phyloP scores from a whole-genome alignment of 2,113 vertebrate genomes.

The Loxodonta africana region DNA sequence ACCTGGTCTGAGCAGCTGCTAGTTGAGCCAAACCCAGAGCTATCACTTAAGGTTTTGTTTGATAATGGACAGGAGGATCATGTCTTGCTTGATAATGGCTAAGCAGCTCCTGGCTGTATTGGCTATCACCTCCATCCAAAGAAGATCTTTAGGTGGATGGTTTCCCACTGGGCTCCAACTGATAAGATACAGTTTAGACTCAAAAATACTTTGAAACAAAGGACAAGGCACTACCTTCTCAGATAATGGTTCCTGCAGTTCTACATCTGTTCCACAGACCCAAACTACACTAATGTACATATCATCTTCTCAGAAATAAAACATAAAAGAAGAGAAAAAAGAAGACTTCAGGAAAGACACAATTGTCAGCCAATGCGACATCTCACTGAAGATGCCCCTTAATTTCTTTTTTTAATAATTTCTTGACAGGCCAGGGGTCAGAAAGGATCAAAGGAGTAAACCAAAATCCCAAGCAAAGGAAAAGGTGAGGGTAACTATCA shows the following conservation, averaged over 20 bases:
- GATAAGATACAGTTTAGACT: constrained; percentile 27
- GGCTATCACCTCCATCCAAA: not conserved
- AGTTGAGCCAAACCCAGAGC: no score
- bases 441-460: constrained; percentile 34
- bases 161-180: not conserved
- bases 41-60: no score
- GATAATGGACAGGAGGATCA: no score
- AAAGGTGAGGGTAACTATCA: constrained; percentile 55
- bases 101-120: no score
- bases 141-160: not conserved
- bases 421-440: not conserved
- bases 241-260: not conserved
- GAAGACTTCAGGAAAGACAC: not conserved
- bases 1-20: no score
- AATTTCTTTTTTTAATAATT: not conserved
- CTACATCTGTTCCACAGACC: no score
- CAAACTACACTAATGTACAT: not conserved
- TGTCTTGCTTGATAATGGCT: no score
- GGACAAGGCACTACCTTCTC: not conserved
- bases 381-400: not conserved
- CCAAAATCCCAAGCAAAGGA: constrained; percentile 51
- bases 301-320: not conserved
- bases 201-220: constrained; percentile 44
- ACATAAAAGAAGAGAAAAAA: not conserved
- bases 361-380: not conserved